Evolutionary conservation across 2,888 invertebrate genomes (phyloP), one percentile per base, ranked within the genome.

Genomic region (Macroteleia sp.): DNA sequence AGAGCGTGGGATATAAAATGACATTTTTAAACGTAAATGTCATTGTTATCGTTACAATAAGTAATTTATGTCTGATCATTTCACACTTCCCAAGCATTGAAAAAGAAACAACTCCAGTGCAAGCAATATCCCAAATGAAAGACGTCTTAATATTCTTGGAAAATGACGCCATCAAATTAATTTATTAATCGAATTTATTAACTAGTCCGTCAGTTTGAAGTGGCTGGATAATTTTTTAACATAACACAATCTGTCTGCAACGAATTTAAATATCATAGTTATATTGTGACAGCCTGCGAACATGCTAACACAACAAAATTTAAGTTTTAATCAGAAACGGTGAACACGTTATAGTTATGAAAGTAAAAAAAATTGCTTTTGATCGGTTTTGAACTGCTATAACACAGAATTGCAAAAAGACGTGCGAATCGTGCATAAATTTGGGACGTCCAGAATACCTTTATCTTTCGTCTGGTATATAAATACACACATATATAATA

Each of bases 381-480:
- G 59, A 34, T 46, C 39, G 32, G 46, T 44, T 56, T 57, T 12
- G 14, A 42, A 44, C 20, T 17, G 54, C 12, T 20, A 66, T 14
- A 28, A 25, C 34, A 32, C 12, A 32, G 41, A 54, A 36, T 19
- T 9, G 8, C 25, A 41, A 52, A 70, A 59, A 12, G 54, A 46
- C 67, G 74, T 64, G 54, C 73, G 75, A 73, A 81, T 82, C 75
- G 79, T 80, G 85, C 85, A 87, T 86, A 86, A 86, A 85, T 86
- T 86, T 79, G 66, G 75, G 52, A 30, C 34, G 20, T 73, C 74
- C 76, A 78, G 82, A 83, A 86, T 83, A 82, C 85, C 83, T 86
- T 83, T 80, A 85, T 82, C 79, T 80, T 79, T 62, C 75, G 66
- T 52, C 71, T 77, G 78, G 61, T 69, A 79, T 74, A 67, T 71